Base-by-base conservation (phyloP, 2,888 invertebrate genomes). In the Lordiphosa fenestrarum region DNA sequence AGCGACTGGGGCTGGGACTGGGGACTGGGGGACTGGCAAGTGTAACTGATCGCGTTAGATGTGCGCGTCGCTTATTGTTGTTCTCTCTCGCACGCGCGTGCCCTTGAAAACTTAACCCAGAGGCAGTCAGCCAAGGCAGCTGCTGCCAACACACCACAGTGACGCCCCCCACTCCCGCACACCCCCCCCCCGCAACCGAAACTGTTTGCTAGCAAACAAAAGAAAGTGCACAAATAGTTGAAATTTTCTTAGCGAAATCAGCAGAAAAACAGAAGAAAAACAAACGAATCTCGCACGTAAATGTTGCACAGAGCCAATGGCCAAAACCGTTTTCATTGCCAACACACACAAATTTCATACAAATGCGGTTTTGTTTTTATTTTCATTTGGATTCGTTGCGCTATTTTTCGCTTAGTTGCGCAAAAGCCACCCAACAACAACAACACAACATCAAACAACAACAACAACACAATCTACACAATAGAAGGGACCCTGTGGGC, bases 41-140 rank as follows among this genome's bases (percentile, higher is more conserved):
- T 78, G 76, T 72, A 74, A 72, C 73, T 67, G 78, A 74, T 78
- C 78, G 73, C 53, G 56, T 74, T 78, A 73, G 68, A 69, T 61
- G 56, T 66, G 60, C 62, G 61, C 56, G 46, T 55, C n/a, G n/a
- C n/a, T n/a, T n/a, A n/a, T n/a, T n/a, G 9, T 33, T 46, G 46
- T 15, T 46, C 33, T 46, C 13, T 54, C 50, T 13, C 60, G 76
- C 77, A 66, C 66, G 61, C 81, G 84, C 81, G 75, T 81, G 81
- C 81, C 81, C 81, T 81, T 81, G 84, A 81, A 73, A 77, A 66
- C 65, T 75, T 84, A 84, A 81, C 84, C 81, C 77, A 71, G 60
- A 56, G 41, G 56, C 70, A 63, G 70, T 67, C 61, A 52, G 42
- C 42, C 44, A 52, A 71, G 71, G 71, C 75, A 59, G 51, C 42